Conservation (phyloP, 2,797 vertebrate species). For the Pseudocheirus occidentalis region DNA sequence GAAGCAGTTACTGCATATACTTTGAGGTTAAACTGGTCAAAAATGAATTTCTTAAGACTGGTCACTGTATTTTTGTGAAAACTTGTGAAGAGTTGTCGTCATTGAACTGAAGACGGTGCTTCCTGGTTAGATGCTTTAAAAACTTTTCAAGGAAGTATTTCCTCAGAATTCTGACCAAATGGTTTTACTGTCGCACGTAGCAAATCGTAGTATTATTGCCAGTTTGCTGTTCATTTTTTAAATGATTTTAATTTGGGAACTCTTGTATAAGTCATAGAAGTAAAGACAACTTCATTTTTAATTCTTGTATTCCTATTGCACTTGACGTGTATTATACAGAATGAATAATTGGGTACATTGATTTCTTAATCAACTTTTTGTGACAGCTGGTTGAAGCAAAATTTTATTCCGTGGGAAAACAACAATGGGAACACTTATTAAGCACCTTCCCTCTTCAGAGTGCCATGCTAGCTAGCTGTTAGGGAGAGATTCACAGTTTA, state of each 20-base stretch:
- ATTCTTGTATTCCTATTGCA: conserved; percentile 25
- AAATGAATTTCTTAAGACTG: conserved; percentile 36
- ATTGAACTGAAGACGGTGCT: conserved; percentile 64
- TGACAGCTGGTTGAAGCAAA: conserved; percentile 52
- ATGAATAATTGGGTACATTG: conserved; percentile 58
- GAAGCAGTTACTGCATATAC: conserved; percentile 20
- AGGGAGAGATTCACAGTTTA: not conserved
- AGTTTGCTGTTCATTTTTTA: conserved; percentile 36
- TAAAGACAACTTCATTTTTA: conserved; percentile 53
- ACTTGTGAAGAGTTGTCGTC: conserved; percentile 67
- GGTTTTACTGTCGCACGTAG: conserved; percentile 48
- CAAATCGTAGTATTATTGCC: conserved; percentile 64
- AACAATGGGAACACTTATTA: not conserved
- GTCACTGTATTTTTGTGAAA: conserved; percentile 65
- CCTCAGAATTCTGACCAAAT: conserved; percentile 74
- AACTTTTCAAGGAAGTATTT: conserved; percentile 71
- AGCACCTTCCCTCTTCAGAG: not conserved
- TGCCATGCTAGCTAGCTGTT: not conserved
- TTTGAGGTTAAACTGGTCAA: conserved; percentile 12
- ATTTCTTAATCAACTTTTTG: conserved; percentile 52
- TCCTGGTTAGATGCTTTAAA: conserved; percentile 65
- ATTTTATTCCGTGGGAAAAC: conserved; percentile 53
- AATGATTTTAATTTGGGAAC: conserved; percentile 69
- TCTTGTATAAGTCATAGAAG: conserved; percentile 61
- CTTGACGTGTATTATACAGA: conserved; percentile 47